Conservation (phyloP, 1,140 invertebrate species). For the Cydia splendana region DNA sequence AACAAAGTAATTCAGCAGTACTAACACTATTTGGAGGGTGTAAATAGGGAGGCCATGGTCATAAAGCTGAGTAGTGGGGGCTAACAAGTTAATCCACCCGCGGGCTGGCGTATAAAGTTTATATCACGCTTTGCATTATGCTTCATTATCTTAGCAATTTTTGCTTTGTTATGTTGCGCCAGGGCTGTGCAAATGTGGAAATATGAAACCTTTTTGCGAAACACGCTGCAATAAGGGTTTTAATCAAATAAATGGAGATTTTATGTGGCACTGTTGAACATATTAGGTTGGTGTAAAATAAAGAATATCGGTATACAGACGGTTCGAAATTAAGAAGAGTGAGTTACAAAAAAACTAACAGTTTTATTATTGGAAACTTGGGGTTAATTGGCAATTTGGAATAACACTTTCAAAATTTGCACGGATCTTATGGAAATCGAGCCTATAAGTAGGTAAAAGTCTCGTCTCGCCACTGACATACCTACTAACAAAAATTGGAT, state of each 20-base stretch:
- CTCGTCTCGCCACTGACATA: no score
- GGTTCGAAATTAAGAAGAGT: no score
- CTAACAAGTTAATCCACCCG: conserved; percentile 70
- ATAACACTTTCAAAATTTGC: no score
- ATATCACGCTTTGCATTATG: conserved; percentile 71
- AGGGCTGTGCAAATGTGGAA: conserved; percentile 44
- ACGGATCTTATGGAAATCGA: no score
- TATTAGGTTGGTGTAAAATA: not conserved
- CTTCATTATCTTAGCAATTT: conserved; percentile 71
- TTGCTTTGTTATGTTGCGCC: conserved; percentile 59
- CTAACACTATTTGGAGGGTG: conserved; percentile 31
- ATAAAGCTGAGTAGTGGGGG: conserved; percentile 31
- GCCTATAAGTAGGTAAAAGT: no score
- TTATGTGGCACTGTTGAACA: not conserved
- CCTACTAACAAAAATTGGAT: no score
- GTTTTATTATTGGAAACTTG: no score
- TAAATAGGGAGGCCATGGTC: conserved; percentile 29
- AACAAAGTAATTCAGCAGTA: conserved; percentile 25
- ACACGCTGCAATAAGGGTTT: not conserved
- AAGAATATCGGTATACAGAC: not conserved
- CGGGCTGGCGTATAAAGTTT: conserved; percentile 60
- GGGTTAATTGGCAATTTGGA: no score
- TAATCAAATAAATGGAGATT: conserved; percentile 1
- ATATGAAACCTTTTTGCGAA: not conserved
- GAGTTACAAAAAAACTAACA: no score